Percentiles rank a stretch among this genome's conserved stretches.
Evolutionary conservation across 2,113 vertebrate species (phyloP).

Genomic region (Arizona elegans): DNA sequence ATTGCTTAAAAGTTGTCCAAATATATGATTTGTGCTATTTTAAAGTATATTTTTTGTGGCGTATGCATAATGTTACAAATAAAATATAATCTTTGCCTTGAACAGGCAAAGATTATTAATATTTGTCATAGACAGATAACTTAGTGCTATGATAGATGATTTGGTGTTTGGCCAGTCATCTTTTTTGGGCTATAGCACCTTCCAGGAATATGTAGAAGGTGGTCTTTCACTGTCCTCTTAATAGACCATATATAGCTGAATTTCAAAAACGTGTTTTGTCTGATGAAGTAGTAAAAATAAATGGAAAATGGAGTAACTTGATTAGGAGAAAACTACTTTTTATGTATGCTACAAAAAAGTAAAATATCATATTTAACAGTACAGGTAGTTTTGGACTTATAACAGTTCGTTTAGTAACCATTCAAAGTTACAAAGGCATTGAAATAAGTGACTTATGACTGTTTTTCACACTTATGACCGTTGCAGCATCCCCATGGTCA

Average conservation of each 20-base stretch:
- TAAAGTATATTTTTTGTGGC: background rate
- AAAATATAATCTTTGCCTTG: background rate
- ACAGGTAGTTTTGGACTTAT: background rate
- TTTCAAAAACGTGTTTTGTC: background rate
- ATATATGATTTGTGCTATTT: background rate
- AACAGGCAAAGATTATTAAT: background rate
- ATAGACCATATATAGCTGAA: background rate
- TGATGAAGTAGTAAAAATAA: background rate
- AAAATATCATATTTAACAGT: background rate
- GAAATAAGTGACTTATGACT: background rate
- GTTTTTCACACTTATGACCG: background rate
- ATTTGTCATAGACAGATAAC: background rate
- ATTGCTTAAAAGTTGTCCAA: background rate
- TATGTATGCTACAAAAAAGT: background rate
- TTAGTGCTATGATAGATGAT: background rate
- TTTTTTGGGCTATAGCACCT: background rate
- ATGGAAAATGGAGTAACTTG: background rate
- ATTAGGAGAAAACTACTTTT: background rate
- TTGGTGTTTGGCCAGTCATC: background rate
- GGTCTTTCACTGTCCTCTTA: background rate
- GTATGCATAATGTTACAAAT: background rate
- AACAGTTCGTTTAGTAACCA: background rate
- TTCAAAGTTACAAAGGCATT: background rate
- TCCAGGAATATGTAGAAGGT: background rate
- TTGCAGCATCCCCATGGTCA: background rate